These are phyloP conservation scores for Peromyscus attwateri DNA, from an alignment of 2,797 vertebrate species.

Conservation along the genomic window DNA sequence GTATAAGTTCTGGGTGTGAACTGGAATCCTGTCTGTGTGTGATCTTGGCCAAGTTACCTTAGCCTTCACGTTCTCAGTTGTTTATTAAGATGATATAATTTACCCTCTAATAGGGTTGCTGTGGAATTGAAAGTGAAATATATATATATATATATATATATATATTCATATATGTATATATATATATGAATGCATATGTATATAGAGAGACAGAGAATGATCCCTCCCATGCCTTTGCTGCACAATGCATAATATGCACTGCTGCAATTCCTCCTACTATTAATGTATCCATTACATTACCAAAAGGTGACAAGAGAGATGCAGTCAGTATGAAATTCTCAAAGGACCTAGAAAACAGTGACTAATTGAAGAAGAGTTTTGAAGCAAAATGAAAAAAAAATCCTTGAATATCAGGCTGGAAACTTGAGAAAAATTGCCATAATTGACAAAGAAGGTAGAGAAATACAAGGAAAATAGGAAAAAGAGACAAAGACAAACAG, in stretches of 20 bases:
- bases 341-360: background rate
- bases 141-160: background rate
- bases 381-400: constrained; percentile 51
- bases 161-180: no score
- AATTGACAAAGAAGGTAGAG: background rate
- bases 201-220: background rate
- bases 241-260: background rate
- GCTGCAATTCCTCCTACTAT: constrained; percentile 2
- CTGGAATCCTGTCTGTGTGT: background rate
- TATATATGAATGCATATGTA: background rate
- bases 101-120: background rate
- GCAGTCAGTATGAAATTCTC: background rate
- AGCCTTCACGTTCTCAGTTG: background rate
- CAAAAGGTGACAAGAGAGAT: background rate
- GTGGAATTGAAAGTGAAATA: background rate
- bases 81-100: background rate
- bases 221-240: background rate
- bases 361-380: background rate
- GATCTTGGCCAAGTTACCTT: background rate
- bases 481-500: background rate
- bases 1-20: background rate
- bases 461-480: background rate
- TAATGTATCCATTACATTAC: background rate
- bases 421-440: background rate
- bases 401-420: background rate